Evolutionary conservation across 2,113 vertebrate species (phyloP).

Genomic region (Andinoacara biseriatus): DNA sequence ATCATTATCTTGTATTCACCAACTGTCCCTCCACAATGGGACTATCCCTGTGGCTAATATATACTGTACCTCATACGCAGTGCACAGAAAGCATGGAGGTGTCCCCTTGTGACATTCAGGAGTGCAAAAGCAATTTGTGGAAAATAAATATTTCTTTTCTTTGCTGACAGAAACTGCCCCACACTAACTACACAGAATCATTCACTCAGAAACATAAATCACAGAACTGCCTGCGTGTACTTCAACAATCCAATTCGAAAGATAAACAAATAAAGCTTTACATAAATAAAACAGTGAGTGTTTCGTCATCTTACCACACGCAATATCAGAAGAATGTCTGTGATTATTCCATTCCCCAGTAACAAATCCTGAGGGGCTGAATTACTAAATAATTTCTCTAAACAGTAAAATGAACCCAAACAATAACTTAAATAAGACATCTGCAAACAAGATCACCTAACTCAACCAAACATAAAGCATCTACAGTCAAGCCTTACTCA

Average conservation of each 20-base stretch:
- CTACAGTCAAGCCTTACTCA: constrained; percentile 13
- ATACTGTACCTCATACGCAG: constrained; percentile 39
- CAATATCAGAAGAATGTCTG: constrained; percentile 17
- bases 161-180: constrained; percentile 32
- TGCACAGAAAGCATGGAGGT: constrained; percentile 60
- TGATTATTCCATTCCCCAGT: constrained; percentile 1
- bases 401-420: constrained; percentile 1
- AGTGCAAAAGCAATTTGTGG: constrained; percentile 61
- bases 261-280: constrained; percentile 17
- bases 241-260: constrained; percentile 27
- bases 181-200: constrained; percentile 1
- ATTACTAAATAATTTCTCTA: constrained; percentile 2
- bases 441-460: neutral
- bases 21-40: constrained; percentile 13
- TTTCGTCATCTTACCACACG: neutral
- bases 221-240: neutral
- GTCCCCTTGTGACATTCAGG: constrained; percentile 61
- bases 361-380: neutral
- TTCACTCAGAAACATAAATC: constrained; percentile 26
- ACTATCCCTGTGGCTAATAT: constrained; percentile 23
- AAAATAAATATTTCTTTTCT: constrained; percentile 60
- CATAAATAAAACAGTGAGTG: constrained; percentile 34
- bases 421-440: constrained; percentile 13
- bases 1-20: constrained; percentile 17
- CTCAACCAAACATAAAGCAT: neutral